Evolutionary conservation across 2,888 invertebrate genomes (phyloP), one percentile per base, ranked within the genome.

Genomic region (Cheilosia variabilis): DNA sequence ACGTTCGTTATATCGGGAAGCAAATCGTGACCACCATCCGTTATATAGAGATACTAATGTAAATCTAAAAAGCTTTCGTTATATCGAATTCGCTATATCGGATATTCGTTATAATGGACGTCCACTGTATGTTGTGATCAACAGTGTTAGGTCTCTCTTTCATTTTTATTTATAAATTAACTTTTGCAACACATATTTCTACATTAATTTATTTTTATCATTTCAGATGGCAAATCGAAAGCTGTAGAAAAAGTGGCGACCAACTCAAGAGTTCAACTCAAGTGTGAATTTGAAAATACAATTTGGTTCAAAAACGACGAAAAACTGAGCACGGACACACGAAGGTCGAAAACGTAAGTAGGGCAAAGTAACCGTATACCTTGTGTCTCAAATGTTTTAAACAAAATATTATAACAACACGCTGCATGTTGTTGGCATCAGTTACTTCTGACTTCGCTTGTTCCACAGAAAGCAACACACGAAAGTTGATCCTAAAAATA

Each of bases 301-400:
- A 62, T 87, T 34, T 89, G 88, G 89, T 89, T 78, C 73, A 88
- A 86, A 53, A 88, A 89, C 71, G 87, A 75, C 17, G 87, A 83
- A 55, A 87, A 86, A 86, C 27, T 88, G 10, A 75, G 47, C 27
- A 69, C 80, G 3, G 88, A 88, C 19, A 57, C 45, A 13, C 72
- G 82, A 72, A 65, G 87, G 68, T 82, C 77, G 62, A 88, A 77
- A 81, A 86, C 50, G 88, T 88, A 87, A 88, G 88, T 88, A 60
- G 19, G 66, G 17, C 75, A 65, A 66, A 3, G 37, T 60, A 69
- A 68, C 68, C 10, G 37, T 55, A 47, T 41, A 43, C 55, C 58
- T 53, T 53, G 24, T 43, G 31, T 47, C 43, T 19, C 45, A 72
- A 58, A 41, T 60, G 31, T 69, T 53, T 68, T 10, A 45, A 62